phyloP scores from a whole-genome alignment of 2,888 invertebrate genomes.

The Aphrophora alni region DNA sequence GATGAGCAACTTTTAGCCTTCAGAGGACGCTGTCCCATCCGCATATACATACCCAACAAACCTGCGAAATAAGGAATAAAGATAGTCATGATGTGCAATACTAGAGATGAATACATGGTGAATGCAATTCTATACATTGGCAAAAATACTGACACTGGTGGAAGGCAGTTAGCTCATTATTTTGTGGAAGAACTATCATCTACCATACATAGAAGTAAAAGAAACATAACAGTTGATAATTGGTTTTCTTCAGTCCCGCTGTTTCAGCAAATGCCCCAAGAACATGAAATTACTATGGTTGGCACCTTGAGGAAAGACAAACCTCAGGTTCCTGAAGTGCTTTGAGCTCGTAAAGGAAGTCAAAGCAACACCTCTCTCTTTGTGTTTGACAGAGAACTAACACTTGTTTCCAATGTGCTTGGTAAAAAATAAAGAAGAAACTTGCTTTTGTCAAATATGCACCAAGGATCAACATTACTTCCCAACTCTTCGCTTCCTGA shows the following conservation, averaged over 20 bases:
- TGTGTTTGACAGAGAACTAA: background rate
- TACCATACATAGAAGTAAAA: conserved; percentile 19
- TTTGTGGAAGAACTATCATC: conserved; percentile 17
- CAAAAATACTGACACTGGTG: background rate
- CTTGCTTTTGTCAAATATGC: background rate
- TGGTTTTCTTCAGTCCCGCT: conserved; percentile 31
- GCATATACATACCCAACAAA: conserved; percentile 33
- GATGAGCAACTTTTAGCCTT: background rate
- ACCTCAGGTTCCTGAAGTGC: conserved; percentile 11
- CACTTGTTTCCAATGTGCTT: background rate
- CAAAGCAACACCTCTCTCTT: background rate
- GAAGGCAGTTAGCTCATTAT: conserved; percentile 20
- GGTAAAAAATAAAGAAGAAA: background rate
- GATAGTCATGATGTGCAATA: conserved; percentile 13
- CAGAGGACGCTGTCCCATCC: background rate
- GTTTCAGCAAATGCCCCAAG: conserved; percentile 18
- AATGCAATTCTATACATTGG: conserved; percentile 26
- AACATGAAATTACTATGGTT: conserved; percentile 19
- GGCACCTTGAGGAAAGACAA: conserved; percentile 36
- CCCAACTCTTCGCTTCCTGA: background rate
- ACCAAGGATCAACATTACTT: background rate
- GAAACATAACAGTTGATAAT: conserved; percentile 33
- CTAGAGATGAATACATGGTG: conserved; percentile 13
- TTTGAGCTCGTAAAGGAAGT: background rate
- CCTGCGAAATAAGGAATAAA: conserved; percentile 46